Evolutionary conservation across 2,888 invertebrate species (phyloP).

Genomic region (Diachrysia chrysitis): DNA sequence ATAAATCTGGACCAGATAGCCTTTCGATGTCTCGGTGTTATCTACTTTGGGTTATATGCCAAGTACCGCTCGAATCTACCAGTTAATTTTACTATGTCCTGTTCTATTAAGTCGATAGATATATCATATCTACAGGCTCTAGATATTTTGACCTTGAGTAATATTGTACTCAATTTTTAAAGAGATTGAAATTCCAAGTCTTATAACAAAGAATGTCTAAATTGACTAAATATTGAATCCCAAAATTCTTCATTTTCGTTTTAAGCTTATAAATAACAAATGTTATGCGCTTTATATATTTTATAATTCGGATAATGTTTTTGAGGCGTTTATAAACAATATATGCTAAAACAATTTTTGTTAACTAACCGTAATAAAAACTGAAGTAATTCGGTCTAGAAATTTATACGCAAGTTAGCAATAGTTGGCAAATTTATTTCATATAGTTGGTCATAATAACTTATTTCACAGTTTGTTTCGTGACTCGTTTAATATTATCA

Average conservation of each 20-base stretch:
- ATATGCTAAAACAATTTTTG: too few relatives aligned
- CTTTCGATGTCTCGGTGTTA: conserved; percentile 48
- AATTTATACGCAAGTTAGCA: not conserved
- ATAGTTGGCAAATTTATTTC: conserved; percentile 11
- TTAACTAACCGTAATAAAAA: not conserved
- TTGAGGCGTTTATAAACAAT: too few relatives aligned
- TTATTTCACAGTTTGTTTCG: conserved; percentile 11
- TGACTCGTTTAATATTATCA: conserved; percentile 40
- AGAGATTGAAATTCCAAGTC: not conserved
- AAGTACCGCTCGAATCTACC: not conserved
- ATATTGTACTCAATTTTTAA: not conserved
- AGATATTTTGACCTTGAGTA: not conserved
- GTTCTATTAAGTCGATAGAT: not conserved
- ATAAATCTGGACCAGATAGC: conserved; percentile 69
- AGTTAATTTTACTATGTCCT: not conserved
- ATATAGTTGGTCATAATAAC: conserved; percentile 8
- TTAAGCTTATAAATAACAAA: too few relatives aligned
- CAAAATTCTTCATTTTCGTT: too few relatives aligned
- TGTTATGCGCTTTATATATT: too few relatives aligned
- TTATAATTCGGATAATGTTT: too few relatives aligned
- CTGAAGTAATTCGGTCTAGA: not conserved
- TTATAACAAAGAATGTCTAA: too few relatives aligned
- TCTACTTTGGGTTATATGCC: conserved; percentile 16
- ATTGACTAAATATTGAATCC: too few relatives aligned
- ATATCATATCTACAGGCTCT: not conserved